A percentile compares a stretch with the other conserved stretches of the same genome.
Evolutionary conservation across 2,113 vertebrate genomes (phyloP).

Genomic region (Acanthisitta chloris): DNA sequence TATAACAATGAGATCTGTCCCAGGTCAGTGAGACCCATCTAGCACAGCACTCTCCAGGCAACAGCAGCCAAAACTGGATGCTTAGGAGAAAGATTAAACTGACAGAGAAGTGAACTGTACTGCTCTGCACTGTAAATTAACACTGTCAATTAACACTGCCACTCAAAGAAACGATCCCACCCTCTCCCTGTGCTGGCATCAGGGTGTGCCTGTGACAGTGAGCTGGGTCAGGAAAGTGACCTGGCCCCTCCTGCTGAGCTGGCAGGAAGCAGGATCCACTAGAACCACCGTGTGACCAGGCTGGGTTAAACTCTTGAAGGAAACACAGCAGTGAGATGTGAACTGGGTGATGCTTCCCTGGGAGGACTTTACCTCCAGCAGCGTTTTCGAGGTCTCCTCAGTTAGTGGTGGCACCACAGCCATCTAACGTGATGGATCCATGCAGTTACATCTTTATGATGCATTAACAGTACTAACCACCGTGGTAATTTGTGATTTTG

Average conservation of each 20-base stretch:
- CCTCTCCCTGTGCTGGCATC: neutral
- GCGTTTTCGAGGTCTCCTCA: neutral
- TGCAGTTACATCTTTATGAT: neutral
- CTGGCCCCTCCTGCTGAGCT: neutral
- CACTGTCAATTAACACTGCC: neutral
- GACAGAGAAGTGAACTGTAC: neutral
- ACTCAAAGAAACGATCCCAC: neutral
- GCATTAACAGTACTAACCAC: neutral
- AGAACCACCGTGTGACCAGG: neutral
- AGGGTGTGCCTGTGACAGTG: neutral
- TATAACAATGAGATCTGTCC: neutral
- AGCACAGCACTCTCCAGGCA: neutral
- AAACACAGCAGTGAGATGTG: neutral
- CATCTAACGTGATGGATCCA: neutral
- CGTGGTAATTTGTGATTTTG: neutral
- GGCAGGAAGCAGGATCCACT: neutral
- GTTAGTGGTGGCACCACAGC: neutral
- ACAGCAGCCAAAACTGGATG: neutral
- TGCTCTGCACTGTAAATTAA: neutral
- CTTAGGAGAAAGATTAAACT: neutral
- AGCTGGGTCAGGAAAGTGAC: neutral
- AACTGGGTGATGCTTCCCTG: neutral
- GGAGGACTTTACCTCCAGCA: neutral
- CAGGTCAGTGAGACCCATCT: constrained; percentile 23
- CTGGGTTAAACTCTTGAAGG: neutral